A percentile compares a stretch with the other conserved stretches of the same genome.
Conservation (phyloP, 2,113 vertebrate genomes). For the Nicator chloris region DNA sequence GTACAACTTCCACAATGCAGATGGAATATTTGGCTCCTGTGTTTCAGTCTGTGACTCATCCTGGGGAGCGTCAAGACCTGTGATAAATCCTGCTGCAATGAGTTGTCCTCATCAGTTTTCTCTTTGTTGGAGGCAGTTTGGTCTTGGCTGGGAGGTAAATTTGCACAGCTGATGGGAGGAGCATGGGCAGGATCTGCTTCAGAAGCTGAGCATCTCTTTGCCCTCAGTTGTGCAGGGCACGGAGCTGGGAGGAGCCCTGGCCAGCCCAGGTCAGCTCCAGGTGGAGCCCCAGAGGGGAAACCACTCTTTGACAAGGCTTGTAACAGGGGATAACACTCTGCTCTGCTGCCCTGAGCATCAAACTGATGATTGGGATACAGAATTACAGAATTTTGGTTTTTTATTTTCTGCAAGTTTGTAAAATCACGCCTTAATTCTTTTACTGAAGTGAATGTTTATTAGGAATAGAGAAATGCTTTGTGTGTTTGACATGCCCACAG, state of each 20-base stretch:
- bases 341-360: neutral
- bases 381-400: neutral
- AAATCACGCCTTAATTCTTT: neutral
- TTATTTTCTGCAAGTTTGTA: neutral
- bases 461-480: neutral
- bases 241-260: neutral
- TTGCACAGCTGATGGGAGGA: neutral
- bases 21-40: neutral
- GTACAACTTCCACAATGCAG: neutral
- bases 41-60: neutral
- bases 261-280: neutral
- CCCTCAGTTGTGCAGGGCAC: rapidly evolving
- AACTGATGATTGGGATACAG: rapidly evolving
- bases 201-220: neutral
- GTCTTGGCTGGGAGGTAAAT: neutral
- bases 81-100: neutral
- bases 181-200: neutral
- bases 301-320: neutral
- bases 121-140: neutral
- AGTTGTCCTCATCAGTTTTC: neutral
- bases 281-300: neutral
- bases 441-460: neutral
- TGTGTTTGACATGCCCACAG: neutral
- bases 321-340: neutral
- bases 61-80: neutral